phyloP scores from a whole-genome alignment of 1,140 invertebrate species.

The Scaptomyza hsui region DNA sequence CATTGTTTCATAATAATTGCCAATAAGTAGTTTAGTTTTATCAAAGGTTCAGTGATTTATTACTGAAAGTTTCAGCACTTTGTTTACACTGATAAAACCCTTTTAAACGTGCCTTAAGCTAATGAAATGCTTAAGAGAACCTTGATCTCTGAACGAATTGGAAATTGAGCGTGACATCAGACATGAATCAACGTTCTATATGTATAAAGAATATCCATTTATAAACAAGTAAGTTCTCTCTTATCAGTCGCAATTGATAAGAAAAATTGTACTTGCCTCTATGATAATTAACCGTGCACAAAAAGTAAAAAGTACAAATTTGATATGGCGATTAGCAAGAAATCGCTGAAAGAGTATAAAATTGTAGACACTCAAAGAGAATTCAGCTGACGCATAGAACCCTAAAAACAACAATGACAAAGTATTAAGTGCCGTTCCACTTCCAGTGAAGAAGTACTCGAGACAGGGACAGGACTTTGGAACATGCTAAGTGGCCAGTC shows the following conservation, averaged over 20 bases:
- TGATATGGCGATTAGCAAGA: slow-evolving; percentile 31
- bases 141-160: slow-evolving; percentile 8
- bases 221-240: neutral
- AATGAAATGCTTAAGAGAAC: slow-evolving; percentile 16
- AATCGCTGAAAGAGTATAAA: slow-evolving; percentile 22
- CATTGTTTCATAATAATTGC: neutral
- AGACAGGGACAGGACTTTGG: slow-evolving; percentile 31
- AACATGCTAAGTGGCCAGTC: slow-evolving; percentile 56
- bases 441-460: slow-evolving; percentile 55
- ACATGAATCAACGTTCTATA: slow-evolving; percentile 20
- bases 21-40: neutral
- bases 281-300: slow-evolving; percentile 27
- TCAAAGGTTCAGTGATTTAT: neutral
- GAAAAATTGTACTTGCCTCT: neutral
- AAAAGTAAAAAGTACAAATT: slow-evolving; percentile 12
- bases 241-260: slow-evolving; percentile 40
- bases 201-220: slow-evolving; percentile 24
- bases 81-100: neutral
- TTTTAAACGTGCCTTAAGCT: slow-evolving; percentile 11
- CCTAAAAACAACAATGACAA: neutral
- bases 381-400: slow-evolving; percentile 27
- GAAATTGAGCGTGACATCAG: slow-evolving; percentile 10
- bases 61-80: neutral
- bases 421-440: slow-evolving; percentile 27
- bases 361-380: slow-evolving; percentile 32